Conservation (phyloP, 2,888 invertebrate species). For the Xylota sylvarum region DNA sequence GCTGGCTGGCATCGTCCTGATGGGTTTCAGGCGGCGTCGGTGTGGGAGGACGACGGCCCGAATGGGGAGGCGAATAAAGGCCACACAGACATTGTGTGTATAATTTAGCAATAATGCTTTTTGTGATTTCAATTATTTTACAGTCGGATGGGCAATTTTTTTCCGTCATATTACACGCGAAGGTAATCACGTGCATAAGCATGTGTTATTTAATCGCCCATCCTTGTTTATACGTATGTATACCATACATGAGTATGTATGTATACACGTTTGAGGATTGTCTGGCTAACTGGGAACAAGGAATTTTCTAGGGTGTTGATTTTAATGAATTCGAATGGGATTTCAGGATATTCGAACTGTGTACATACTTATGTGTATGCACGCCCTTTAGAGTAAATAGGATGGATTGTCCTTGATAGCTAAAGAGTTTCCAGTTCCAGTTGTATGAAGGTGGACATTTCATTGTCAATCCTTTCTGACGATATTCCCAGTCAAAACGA, state of each 20-base stretch:
- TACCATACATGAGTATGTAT: too few relatives aligned
- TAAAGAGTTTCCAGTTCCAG: too few relatives aligned
- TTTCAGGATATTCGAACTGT: neutral
- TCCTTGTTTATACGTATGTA: neutral
- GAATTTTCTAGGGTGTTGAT: neutral
- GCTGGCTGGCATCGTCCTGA: neutral
- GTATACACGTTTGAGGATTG: too few relatives aligned
- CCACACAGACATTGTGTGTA: conserved; percentile 30
- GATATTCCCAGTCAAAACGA: too few relatives aligned
- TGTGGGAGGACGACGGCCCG: neutral
- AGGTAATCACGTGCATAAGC: conserved; percentile 29
- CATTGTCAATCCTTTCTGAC: too few relatives aligned
- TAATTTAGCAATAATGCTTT: conserved; percentile 58
- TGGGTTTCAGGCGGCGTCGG: neutral
- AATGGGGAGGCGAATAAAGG: neutral
- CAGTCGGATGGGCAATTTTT: conserved; percentile 46
- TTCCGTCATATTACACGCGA: conserved; percentile 34
- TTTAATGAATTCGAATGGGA: neutral
- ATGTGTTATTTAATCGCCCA: conserved; percentile 30
- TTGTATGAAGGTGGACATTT: too few relatives aligned
- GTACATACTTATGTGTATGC: too few relatives aligned
- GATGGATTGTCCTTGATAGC: too few relatives aligned
- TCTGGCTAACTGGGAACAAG: too few relatives aligned
- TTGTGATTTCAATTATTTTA: conserved; percentile 65
- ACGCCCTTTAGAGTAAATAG: too few relatives aligned